phyloP scores from a whole-genome alignment of 92 coral and sea anemone genomes.

The Heteractis magnifica region DNA sequence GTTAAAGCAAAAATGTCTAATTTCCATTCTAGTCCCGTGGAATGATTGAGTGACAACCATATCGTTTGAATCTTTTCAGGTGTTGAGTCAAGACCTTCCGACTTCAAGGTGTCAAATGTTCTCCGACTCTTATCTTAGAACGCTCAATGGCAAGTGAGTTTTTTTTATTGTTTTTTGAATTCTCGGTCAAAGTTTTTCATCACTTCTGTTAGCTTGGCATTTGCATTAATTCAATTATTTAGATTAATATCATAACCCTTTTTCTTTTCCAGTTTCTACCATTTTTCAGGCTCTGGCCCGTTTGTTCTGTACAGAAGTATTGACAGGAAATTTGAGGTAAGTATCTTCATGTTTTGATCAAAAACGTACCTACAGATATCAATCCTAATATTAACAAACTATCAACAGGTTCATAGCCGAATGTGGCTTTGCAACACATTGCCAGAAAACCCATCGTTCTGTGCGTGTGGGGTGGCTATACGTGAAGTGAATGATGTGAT shows the following conservation, averaged over 20 bases:
- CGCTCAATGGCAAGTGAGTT: slow-evolving; percentile 78
- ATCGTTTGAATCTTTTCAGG: slow-evolving; percentile 32
- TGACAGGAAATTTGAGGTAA: slow-evolving; percentile 72
- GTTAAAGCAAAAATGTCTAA: too few relatives aligned
- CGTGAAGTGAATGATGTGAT: slow-evolving; percentile 81
- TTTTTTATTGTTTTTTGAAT: background rate
- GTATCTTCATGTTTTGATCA: background rate
- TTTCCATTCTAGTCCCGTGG: too few relatives aligned
- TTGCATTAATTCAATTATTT: background rate
- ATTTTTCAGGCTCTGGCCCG: slow-evolving; percentile 37
- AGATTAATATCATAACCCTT: too few relatives aligned
- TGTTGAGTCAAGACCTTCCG: slow-evolving; percentile 56
- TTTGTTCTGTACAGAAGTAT: slow-evolving; percentile 60
- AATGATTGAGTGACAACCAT: too few relatives aligned
- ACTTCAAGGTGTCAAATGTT: slow-evolving; percentile 67
- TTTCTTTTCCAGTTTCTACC: slow-evolving; percentile 39
- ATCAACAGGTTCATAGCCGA: slow-evolving; percentile 68
- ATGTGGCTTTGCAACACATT: slow-evolving; percentile 67
- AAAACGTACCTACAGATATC: background rate
- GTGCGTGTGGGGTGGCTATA: slow-evolving; percentile 84
- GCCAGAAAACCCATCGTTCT: slow-evolving; percentile 46
- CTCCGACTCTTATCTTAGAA: slow-evolving; percentile 65
- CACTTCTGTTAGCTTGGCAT: too few relatives aligned
- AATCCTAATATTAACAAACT: background rate
- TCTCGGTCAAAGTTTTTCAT: background rate